Base-by-base conservation (phyloP, 2,888 invertebrate species). In the Portevinia maculata region DNA sequence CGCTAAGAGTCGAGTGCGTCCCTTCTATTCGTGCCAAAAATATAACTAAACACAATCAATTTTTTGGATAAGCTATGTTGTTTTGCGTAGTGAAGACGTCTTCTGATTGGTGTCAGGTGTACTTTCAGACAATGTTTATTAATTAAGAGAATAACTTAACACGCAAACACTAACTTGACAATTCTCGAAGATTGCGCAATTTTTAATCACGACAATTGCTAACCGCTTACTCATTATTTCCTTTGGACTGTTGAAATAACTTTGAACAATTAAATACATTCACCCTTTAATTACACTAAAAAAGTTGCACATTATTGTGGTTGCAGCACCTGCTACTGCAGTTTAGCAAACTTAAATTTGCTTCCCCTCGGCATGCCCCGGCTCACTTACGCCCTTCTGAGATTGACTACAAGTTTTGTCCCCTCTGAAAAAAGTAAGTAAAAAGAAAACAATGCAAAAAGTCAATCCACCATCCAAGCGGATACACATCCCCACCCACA, bases 191-290 rank as follows among this genome's bases (percentile, higher is more conserved):
- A 48, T 21, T 48, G 34, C 34, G 4, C 15, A 44, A 53, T 30
- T 69, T 55, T 69, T 69, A 69, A 69, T 69, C 69, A 55, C 28
- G 37, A 69, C 57, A 69, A 55, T 34, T 69, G 55, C 69, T 9
- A 57, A 46, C n/a, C 15, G 5, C 4, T 39, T 52, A 37, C 34
- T 11, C 17, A 2, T 24, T 39, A 2, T 3, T 30, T 3, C 15
- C 13, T 11, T 44, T n/a, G 30, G 32, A 32, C 11, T 39, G 11
- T 28, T n/a, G 9, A 9, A 48, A 5, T 19, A 52, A 11, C 41
- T 41, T 11, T 8, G 32, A 32, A 8, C 32, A 15, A 15, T 15
- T 13, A 32, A 17, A 28, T 37, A 13, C 55, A 64, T 55, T 13
- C 39, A 37, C 55, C 55, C 64, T 73, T 39, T 73, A 73, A 73